phyloP scores from a whole-genome alignment of 1,140 invertebrate species.

The Caenorhabditis brenneri region DNA sequence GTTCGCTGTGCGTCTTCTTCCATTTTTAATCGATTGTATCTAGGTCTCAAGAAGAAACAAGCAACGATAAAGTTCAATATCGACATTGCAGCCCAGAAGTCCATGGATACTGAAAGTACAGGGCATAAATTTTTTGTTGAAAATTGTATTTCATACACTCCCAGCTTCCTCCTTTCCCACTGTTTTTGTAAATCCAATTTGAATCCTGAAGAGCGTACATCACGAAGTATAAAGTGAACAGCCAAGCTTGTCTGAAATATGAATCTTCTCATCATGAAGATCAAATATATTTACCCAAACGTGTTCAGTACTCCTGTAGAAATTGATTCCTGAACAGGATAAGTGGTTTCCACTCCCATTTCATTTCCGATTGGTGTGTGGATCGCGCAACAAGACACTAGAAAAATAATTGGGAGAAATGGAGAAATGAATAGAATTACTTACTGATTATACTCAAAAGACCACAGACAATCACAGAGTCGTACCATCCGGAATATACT shows the following conservation, averaged over 20 bases:
- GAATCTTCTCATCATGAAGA: background rate
- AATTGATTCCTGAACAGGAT: conserved; percentile 16
- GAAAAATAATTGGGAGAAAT: background rate
- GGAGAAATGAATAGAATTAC: background rate
- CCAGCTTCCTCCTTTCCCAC: conserved; percentile 7
- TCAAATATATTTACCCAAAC: background rate
- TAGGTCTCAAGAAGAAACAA: background rate
- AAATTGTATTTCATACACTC: background rate
- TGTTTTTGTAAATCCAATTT: conserved; percentile 13
- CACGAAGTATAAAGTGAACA: background rate
- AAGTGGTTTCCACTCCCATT: conserved; percentile 20
- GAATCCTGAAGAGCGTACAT: conserved; percentile 21
- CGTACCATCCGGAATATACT: background rate
- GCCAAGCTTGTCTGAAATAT: background rate
- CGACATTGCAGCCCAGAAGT: conserved; percentile 9
- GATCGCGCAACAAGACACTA: conserved; percentile 18
- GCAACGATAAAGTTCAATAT: conserved; percentile 16
- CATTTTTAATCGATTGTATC: conserved; percentile 13
- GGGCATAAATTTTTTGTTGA: background rate
- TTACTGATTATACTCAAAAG: background rate
- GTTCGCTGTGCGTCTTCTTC: conserved; percentile 5
- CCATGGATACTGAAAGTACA: background rate
- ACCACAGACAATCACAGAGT: background rate
- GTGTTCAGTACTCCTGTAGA: conserved; percentile 14
- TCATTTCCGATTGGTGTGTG: conserved; percentile 24